phyloP scores from a whole-genome alignment of 64 coral and sea anemone genomes.

The Pocillopora damicornis region DNA sequence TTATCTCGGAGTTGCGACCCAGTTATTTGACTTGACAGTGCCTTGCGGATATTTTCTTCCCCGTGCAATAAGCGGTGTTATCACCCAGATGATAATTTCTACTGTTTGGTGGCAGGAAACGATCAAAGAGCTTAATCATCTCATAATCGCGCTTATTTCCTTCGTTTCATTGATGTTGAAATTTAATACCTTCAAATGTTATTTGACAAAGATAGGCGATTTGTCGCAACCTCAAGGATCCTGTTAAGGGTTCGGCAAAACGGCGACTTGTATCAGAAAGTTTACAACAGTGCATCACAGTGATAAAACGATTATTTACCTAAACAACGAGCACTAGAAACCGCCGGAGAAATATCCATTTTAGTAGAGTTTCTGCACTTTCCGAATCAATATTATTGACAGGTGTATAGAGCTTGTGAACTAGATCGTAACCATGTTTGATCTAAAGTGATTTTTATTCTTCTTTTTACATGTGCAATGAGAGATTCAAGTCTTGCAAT shows the following conservation, averaged over 20 bases:
- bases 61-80: not conserved
- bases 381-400: no score
- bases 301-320: no score
- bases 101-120: conserved; percentile 4
- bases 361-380: no score
- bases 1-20: not conserved
- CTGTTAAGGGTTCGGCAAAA: not conserved
- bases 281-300: not conserved
- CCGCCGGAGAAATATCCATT: no score
- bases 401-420: no score
- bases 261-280: not conserved
- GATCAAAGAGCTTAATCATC: conserved; percentile 4
- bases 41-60: conserved; percentile 1
- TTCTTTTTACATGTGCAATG: no score
- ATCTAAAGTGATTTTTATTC: no score
- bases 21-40: not conserved
- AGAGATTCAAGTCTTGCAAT: no score
- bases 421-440: no score
- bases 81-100: not conserved
- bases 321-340: no score
- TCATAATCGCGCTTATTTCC: conserved; percentile 12
- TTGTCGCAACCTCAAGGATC: not conserved
- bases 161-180: not conserved
- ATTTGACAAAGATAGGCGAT: not conserved
- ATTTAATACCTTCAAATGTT: not conserved